Conservation (phyloP, 1,140 invertebrate species). For the Saccostrea glomerata region DNA sequence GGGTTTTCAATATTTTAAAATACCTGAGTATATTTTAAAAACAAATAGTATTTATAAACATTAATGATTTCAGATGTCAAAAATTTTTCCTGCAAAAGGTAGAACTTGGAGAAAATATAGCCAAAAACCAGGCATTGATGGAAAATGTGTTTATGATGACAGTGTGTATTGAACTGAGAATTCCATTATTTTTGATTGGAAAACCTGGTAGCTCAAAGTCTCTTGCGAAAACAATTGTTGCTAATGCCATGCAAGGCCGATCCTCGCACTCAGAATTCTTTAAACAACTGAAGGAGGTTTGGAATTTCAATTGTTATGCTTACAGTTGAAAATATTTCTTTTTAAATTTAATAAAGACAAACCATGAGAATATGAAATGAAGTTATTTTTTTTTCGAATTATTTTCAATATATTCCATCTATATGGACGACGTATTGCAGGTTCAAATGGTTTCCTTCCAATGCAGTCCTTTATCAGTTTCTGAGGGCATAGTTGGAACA, state of each 20-base stretch:
- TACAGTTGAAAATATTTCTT: no score
- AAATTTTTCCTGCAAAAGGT: conserved; percentile 70
- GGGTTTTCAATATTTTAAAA: no score
- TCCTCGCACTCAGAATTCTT: conserved; percentile 64
- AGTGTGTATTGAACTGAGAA: conserved; percentile 71
- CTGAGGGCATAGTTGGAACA: conserved; percentile 72
- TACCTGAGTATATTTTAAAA: no score
- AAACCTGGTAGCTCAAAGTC: conserved; percentile 77
- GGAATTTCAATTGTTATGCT: no score
- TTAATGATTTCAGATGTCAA: conserved; percentile 64
- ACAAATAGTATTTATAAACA: no score
- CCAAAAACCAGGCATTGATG: conserved; percentile 72
- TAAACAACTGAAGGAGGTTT: conserved; percentile 67
- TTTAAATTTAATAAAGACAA: no score
- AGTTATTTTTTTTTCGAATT: no score
- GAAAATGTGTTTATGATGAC: conserved; percentile 77
- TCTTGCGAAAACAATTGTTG: conserved; percentile 72
- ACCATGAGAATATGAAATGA: no score
- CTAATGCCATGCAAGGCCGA: conserved; percentile 72
- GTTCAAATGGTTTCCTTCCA: conserved; percentile 76
- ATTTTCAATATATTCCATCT: no score
- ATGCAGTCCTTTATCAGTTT: conserved; percentile 72
- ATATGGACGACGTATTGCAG: conserved; percentile 14
- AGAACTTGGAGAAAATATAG: conserved; percentile 69
- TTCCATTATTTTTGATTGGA: conserved; percentile 74